These are phyloP conservation scores for Illadopsis cleaveri DNA, from an alignment of 2,113 vertebrate genomes.

Conservation along the genomic window DNA sequence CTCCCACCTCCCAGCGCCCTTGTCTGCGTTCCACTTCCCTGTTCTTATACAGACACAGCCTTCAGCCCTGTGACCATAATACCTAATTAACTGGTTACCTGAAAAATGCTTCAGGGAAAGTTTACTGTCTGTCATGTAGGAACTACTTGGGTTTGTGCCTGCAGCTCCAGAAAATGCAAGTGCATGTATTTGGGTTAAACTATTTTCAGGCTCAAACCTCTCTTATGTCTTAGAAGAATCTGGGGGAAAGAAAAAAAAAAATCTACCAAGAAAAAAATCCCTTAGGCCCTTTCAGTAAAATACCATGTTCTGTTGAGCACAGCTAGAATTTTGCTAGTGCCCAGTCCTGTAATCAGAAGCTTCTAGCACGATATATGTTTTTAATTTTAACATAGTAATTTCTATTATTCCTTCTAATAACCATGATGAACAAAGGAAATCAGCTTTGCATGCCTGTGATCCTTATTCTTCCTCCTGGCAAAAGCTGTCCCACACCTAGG, in stretches of 20 bases:
- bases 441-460: not conserved
- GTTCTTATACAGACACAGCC: not conserved
- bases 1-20: fast-evolving
- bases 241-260: fast-evolving
- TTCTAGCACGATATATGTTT: not conserved
- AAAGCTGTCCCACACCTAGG: not conserved
- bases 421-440: not conserved
- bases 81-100: not conserved
- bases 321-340: not conserved
- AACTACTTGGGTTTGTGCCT: not conserved
- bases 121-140: not conserved
- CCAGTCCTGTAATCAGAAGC: not conserved
- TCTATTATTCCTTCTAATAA: not conserved
- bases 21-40: not conserved
- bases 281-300: not conserved
- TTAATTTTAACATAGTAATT: not conserved
- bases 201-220: not conserved
- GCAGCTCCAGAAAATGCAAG: not conserved
- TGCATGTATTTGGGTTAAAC: not conserved
- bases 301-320: not conserved
- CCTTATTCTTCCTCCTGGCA: not conserved
- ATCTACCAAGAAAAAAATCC: not conserved
- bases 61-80: not conserved
- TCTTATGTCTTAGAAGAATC: not conserved
- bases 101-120: not conserved